Base-by-base conservation (phyloP, 2,797 vertebrate species). In the Mionectes olivaceus region DNA sequence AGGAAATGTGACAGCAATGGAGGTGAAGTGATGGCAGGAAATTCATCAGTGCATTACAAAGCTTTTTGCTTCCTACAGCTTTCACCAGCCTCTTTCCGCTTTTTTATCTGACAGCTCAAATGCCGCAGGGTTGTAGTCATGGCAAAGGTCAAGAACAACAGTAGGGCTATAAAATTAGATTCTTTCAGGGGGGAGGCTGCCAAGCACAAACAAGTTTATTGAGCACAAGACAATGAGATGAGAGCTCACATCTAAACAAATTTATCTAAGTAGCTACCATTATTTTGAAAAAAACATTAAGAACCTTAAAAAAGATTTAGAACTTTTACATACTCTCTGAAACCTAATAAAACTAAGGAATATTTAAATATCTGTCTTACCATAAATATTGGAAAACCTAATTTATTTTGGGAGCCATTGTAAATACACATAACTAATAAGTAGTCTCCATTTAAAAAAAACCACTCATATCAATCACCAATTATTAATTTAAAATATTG, bases 121-220 rank as follows among this genome's bases (percentile, higher is more conserved):
- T 75, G 63, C 49, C 41, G 50, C 57, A 60, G 78, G 87, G 56
- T n/a, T 92, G 35, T 55, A 94, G 44, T 53, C 43, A 60, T 41
- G 75, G 67, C 70, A 96, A 92, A 97, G 91, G 95, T 97, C 95
- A 97, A 94, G 91, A 96, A 70, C 19, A 97, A 93, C 61, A 96
- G 63, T 32, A 90, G 43, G 59, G 69, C 92, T 93, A 91, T 79
- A 87, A 95, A 97, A 95, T 61, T 56, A 93, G 67, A 19, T 52
- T 73, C 12, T 61, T 93, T 87, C 23, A 78, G 32, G n/a, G 39
- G 53, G 10, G 63, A 83, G 92, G 47, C 78, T 92, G 81, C 71
- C 92, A 94, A 69, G 60, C 63, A 76, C 78, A 88, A 94, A 47
- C 39, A 87, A 95, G n/a, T 39, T 89, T 85, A 71, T 21, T 57